Conservation (phyloP, 1,140 invertebrate species). For the Liolophura sinensis region DNA sequence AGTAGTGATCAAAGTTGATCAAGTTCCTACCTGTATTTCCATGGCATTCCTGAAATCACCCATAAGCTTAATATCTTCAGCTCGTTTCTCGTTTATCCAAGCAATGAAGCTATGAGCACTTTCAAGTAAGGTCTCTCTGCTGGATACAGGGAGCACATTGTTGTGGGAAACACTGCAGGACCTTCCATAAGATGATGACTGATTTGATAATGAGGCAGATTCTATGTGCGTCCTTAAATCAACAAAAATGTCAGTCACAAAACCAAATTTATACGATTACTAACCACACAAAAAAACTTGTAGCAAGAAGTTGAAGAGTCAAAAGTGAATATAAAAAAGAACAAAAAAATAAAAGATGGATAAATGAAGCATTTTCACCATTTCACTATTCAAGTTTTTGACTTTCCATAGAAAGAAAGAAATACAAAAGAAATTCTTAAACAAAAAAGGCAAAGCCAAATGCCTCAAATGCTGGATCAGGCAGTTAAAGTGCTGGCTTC, state of each 20-base stretch:
- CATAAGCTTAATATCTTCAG: conserved; percentile 31
- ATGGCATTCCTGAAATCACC: conserved; percentile 31
- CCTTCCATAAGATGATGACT: not conserved
- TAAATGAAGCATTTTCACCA: too few species aligned
- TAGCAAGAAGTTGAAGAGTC: too few species aligned
- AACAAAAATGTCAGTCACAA: not conserved
- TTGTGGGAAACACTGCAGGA: conserved; percentile 6
- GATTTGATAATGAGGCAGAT: not conserved
- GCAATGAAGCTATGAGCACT: conserved; percentile 33
- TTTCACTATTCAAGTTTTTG: too few species aligned
- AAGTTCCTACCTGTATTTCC: conserved; percentile 27
- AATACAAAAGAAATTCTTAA: too few species aligned
- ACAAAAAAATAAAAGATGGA: too few species aligned
- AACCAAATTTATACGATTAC: too few species aligned
- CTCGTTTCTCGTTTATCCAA: conserved; percentile 35
- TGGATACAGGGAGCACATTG: conserved; percentile 6
- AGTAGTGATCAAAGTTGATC: not conserved
- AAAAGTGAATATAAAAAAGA: too few species aligned
- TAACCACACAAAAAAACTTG: too few species aligned
- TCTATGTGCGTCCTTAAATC: not conserved
- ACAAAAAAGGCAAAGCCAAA: too few species aligned
- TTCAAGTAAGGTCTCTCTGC: conserved; percentile 15
- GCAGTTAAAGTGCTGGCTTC: too few species aligned
- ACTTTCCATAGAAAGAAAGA: too few species aligned
- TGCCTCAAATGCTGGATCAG: too few species aligned